Evolutionary conservation across 1,140 invertebrate genomes (phyloP), one percentile per base, ranked within the genome.

Genomic region (Popillia japonica): DNA sequence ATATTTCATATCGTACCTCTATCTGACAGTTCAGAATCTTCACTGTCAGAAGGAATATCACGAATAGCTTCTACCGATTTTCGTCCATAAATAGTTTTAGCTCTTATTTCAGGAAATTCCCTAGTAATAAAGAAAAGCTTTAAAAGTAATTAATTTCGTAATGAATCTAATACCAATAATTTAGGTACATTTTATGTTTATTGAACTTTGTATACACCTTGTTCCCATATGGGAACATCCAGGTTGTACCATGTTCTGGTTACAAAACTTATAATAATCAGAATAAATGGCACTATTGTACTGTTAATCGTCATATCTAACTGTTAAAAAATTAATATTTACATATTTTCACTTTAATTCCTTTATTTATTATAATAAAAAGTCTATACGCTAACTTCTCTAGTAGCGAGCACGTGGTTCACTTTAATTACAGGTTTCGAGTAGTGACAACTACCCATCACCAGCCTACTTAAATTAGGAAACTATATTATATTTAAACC

Each of bases 11-110:
- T 1, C 27, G 27, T 34, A 34, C 27, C 27, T 34, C 27, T 11
- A 75, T 75, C 17, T 75, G 23, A 40, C 23, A 76, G 42, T 40
- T 76, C 75, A 44, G 41, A 76, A 44, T 76, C 75, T 48, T 76
- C 75, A 40, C 40, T 76, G n/a, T 55, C 75, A 76, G 11, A 20
- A 44, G 75, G 42, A 23, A 76, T 76, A 48, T 76, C 22, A 14
- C 73, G 48, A 59, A 59, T n/a, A n/a, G 48, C 17, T 75, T 9
- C 41, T 40, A n/a, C 10, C 23, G 6, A 11, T 41, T 75, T n/a
- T 40, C 11, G 10, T n/a, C 41, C 27, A 34, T 34, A 34, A 34
- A 34, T 2, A 34, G n/a, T n/a, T n/a, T n/a, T n/a, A n/a, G n/a
- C n/a, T n/a, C n/a, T n/a, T n/a, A n/a, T n/a, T n/a, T n/a, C 8